phyloP scores from a whole-genome alignment of 2,888 invertebrate genomes.

The Operophtera brumata region DNA sequence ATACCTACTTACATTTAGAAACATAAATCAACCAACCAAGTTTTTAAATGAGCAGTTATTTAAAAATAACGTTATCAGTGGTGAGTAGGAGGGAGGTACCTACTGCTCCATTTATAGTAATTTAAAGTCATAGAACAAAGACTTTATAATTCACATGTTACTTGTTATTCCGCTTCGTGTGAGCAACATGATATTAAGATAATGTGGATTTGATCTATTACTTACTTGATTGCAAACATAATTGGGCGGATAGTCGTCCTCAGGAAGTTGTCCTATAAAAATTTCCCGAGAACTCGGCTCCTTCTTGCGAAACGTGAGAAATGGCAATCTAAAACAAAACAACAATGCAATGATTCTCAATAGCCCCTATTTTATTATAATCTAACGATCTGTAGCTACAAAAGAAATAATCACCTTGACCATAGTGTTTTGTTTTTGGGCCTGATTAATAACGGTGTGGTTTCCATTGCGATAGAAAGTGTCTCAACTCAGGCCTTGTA shows the following conservation, averaged over 20 bases:
- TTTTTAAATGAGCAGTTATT: too few relatives aligned
- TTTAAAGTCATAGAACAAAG: not conserved
- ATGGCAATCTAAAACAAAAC: constrained; percentile 84
- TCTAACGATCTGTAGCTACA: constrained; percentile 36
- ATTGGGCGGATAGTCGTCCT: constrained; percentile 95
- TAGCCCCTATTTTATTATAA: constrained; percentile 34
- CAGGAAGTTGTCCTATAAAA: constrained; percentile 86
- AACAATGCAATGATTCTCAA: constrained; percentile 1
- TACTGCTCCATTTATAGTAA: not conserved
- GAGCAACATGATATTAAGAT: not conserved
- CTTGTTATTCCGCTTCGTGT: not conserved
- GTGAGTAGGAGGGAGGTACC: too few relatives aligned
- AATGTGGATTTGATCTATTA: constrained; percentile 23
- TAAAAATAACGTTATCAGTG: too few relatives aligned
- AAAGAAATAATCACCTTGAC: constrained; percentile 62
- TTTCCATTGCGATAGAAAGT: constrained; percentile 58
- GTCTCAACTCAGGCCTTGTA: constrained; percentile 21
- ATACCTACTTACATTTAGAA: too few relatives aligned
- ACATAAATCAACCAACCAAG: too few relatives aligned
- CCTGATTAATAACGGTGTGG: constrained; percentile 65
- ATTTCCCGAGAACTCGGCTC: constrained; percentile 89
- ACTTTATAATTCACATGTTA: not conserved
- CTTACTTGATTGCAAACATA: constrained; percentile 94
- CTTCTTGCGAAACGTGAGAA: constrained; percentile 86
- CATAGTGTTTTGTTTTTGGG: constrained; percentile 70